Evolutionary conservation across 2,113 vertebrate species (phyloP).

Genomic region (Meles meles): DNA sequence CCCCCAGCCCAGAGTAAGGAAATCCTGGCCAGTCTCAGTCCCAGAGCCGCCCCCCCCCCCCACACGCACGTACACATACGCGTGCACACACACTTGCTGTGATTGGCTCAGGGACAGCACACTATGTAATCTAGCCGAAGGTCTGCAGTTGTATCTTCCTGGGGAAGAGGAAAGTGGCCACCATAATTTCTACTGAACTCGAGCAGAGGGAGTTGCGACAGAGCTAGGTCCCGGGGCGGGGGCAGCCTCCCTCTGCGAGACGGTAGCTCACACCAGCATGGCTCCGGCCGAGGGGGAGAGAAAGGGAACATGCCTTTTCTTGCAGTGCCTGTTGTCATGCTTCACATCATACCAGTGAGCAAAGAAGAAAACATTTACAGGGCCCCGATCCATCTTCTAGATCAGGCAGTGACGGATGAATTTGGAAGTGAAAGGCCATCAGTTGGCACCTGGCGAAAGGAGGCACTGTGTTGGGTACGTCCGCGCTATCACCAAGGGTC

Average conservation of each 20-base stretch:
- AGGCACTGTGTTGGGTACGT: rapidly evolving
- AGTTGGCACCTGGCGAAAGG: neutral
- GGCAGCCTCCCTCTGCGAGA: neutral
- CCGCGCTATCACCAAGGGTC: neutral
- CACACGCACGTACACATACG: rapidly evolving
- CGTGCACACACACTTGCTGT: neutral
- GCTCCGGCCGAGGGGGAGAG: neutral
- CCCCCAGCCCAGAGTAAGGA: neutral
- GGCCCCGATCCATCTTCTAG: neutral
- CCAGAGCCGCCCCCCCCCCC: no score
- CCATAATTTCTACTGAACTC: neutral
- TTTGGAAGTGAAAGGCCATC: neutral
- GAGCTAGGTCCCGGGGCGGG: neutral
- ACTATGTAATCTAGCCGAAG: neutral
- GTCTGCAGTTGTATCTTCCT: neutral
- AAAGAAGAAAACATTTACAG: no score
- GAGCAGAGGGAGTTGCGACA: neutral
- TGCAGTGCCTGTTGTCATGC: neutral
- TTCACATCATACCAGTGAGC: neutral
- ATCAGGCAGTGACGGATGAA: no score
- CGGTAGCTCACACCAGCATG: neutral
- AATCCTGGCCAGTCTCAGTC: neutral
- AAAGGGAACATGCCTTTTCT: no score
- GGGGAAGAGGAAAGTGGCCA: neutral
- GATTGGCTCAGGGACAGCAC: neutral